Evolutionary conservation across 2,113 vertebrate genomes (phyloP).

Genomic region (Manacus vitellinus): DNA sequence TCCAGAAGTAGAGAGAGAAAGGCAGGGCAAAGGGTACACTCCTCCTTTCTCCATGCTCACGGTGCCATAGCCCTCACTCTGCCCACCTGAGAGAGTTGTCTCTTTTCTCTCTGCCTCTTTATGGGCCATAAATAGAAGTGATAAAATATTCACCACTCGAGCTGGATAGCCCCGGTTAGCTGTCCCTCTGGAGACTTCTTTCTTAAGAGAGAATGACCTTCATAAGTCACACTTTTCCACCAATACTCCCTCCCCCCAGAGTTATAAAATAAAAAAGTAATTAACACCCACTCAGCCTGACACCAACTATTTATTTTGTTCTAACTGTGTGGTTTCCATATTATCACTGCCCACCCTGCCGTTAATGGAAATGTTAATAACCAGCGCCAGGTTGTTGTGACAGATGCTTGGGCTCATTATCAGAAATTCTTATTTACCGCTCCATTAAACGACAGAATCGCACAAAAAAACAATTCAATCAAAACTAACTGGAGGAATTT

Average conservation of each 20-base stretch:
- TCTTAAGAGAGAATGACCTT: slow-evolving; percentile 58
- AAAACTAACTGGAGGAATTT: slow-evolving; percentile 83
- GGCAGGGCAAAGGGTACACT: not conserved
- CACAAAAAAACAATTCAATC: slow-evolving; percentile 81
- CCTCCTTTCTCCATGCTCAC: not conserved
- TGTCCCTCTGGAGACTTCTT: slow-evolving; percentile 33
- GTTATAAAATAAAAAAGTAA: slow-evolving; percentile 76
- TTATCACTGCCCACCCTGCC: slow-evolving; percentile 79
- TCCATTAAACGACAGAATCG: slow-evolving; percentile 86
- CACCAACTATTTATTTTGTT: slow-evolving; percentile 83
- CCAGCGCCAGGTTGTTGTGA: slow-evolving; percentile 82
- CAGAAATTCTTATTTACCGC: slow-evolving; percentile 91
- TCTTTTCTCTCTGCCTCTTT: not conserved
- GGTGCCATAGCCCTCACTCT: not conserved
- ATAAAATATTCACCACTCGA: not conserved
- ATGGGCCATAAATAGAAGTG: not conserved
- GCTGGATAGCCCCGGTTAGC: not conserved
- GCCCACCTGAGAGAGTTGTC: not conserved
- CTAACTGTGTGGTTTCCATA: slow-evolving; percentile 77
- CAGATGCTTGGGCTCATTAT: slow-evolving; percentile 88
- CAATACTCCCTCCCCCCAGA: slow-evolving; percentile 21
- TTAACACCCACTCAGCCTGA: slow-evolving; percentile 80
- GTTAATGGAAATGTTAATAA: slow-evolving; percentile 87
- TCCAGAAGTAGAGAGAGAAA: not conserved
- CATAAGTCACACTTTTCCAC: slow-evolving; percentile 40